phyloP scores from a whole-genome alignment of 2,888 invertebrate species.

The Emmelina monodactyla region DNA sequence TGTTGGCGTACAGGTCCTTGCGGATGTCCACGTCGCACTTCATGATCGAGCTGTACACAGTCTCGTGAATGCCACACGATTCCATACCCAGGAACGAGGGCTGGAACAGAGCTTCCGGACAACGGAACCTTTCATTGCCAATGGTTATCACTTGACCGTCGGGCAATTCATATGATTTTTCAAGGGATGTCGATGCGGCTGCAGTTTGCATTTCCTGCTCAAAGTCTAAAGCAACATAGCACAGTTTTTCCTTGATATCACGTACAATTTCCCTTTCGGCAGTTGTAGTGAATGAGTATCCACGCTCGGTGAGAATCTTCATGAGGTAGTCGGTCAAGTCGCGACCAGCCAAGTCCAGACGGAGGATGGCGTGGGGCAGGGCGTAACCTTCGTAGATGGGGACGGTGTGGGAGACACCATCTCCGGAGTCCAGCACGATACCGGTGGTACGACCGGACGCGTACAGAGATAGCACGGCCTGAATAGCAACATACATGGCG shows the following conservation, averaged over 20 bases:
- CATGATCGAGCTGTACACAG: constrained; percentile 94
- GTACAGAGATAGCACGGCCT: constrained; percentile 91
- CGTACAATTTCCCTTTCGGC: constrained; percentile 94
- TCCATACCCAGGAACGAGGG: constrained; percentile 92
- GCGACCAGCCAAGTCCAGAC: constrained; percentile 90
- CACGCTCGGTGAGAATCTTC: constrained; percentile 92
- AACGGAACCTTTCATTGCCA: constrained; percentile 87
- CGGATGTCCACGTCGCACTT: constrained; percentile 94
- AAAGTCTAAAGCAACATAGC: constrained; percentile 93
- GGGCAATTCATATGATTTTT: constrained; percentile 92
- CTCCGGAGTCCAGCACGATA: constrained; percentile 90
- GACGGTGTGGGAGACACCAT: constrained; percentile 92
- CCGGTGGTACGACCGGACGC: constrained; percentile 95
- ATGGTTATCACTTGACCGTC: constrained; percentile 92
- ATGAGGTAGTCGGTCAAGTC: constrained; percentile 94
- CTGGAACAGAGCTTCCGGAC: constrained; percentile 90
- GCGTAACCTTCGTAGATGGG: constrained; percentile 92
- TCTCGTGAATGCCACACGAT: constrained; percentile 89
- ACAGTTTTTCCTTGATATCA: constrained; percentile 94
- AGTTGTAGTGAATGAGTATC: constrained; percentile 90
- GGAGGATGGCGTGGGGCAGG: constrained; percentile 87
- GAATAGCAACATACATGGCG: constrained; percentile 93
- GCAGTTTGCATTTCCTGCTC: constrained; percentile 96
- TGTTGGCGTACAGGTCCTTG: constrained; percentile 91
- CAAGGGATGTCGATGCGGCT: constrained; percentile 87